Conservation (phyloP, 1,140 invertebrate genomes). For the fruit fly (Drosophila melanogaster) region DNA sequence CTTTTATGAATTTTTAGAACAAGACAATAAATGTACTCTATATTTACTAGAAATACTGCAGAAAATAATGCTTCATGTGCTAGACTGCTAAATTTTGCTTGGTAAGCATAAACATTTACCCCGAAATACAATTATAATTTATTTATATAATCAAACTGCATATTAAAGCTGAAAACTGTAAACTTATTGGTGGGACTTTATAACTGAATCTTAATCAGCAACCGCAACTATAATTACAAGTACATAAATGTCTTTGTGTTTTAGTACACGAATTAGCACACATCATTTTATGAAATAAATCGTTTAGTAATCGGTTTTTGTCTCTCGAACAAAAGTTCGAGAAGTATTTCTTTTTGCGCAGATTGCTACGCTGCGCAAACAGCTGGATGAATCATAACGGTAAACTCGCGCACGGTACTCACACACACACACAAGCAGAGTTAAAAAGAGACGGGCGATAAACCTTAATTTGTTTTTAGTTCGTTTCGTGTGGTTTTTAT, state of each 20-base stretch:
- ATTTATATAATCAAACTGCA: too few relatives aligned
- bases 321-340: constrained; percentile 40
- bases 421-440: constrained; percentile 2
- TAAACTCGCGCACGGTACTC: constrained; percentile 38
- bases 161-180: constrained; percentile 1
- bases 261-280: constrained; percentile 50
- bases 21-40: background rate
- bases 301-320: constrained; percentile 58
- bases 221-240: background rate
- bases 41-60: background rate
- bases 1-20: background rate
- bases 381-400: constrained; percentile 75
- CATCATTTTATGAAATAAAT: constrained; percentile 57
- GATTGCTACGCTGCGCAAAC: constrained; percentile 70
- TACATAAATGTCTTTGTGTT: constrained; percentile 13
- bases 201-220: background rate
- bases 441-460: constrained; percentile 22
- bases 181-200: background rate
- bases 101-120: too few relatives aligned
- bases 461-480: constrained; percentile 53
- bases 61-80: too few relatives aligned
- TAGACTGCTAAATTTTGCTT: too few relatives aligned
- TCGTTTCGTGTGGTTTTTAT: constrained; percentile 42
- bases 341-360: constrained; percentile 65
- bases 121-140: too few relatives aligned